Evolutionary conservation across 2,888 invertebrate genomes (phyloP), one percentile per base, ranked within the genome.

Genomic region (Sabatieria punctata): DNA sequence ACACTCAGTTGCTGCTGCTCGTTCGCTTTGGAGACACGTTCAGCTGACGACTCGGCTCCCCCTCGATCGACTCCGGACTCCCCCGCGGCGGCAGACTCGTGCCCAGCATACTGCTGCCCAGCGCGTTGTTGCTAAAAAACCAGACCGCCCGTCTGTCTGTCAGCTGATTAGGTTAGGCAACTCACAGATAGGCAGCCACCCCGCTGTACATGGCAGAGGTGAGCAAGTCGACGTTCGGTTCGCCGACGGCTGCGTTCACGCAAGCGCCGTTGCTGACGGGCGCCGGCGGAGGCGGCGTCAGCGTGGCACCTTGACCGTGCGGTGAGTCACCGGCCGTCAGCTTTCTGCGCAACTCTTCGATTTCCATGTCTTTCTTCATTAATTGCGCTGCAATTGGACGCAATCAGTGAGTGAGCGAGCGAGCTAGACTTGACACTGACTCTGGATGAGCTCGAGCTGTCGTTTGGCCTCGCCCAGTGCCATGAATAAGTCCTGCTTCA

Each of bases 401-500:
- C 19, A 21, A n/a, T 41, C n/a, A 21, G 15, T 11, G 8, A 30
- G 15, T 11, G 15, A 8, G 15, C 30, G 8, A 15, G 30, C n/a
- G n/a, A n/a, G n/a, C n/a, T n/a, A n/a, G n/a, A n/a, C n/a, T n/a
- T n/a, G n/a, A n/a, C n/a, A n/a, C 60, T 85, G 83, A 38, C 38
- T 21, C 19, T 38, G 38, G 70, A 79, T 77, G 65, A 85, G 79
- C 71, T 81, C 82, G 61, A 88, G 74, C 68, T 84, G 82, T 47
- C 88, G 75, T 69, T 88, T 88, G 54, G 85, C 88, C 67, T 88
- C 91, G 33, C 91, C 91, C 45, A 95, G 78, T 54, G 93, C 93
- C 54, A 88, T 85, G 71, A 95, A 89, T 63, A 97, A 77, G 73
- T 97, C 95, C 61, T 93, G 77, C 73, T 97, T 97, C 70, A 95